Conservation (phyloP, 2,113 vertebrate genomes). For the human region DNA sequence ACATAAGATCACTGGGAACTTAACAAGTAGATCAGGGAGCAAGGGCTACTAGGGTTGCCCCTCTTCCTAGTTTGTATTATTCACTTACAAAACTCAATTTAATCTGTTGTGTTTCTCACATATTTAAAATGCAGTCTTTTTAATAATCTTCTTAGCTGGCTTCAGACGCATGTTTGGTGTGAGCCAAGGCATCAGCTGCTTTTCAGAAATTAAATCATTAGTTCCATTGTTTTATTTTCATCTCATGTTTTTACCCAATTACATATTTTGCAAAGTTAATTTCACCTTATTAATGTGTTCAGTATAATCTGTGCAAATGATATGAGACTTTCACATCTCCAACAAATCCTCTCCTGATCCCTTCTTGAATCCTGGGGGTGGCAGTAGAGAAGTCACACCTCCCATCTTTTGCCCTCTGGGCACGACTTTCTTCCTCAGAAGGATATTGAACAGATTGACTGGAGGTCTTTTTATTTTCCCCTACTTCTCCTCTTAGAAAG, state of each 20-base stretch:
- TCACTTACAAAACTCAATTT: slow-evolving; percentile 50
- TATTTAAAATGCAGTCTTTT: slow-evolving; percentile 33
- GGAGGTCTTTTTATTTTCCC: neutral
- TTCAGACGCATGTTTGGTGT: slow-evolving; percentile 2
- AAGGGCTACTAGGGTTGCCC: neutral
- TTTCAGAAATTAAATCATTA: slow-evolving; percentile 69
- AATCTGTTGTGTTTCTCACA: slow-evolving; percentile 11
- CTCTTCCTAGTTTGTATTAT: neutral
- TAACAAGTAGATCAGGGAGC: slow-evolving; percentile 33
- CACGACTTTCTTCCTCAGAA: neutral
- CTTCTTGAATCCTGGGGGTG: neutral
- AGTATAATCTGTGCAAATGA: neutral
- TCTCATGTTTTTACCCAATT: slow-evolving; percentile 52
- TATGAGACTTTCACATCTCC: neutral
- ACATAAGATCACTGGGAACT: slow-evolving; percentile 16
- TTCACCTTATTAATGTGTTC: slow-evolving; percentile 69
- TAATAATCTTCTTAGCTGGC: slow-evolving; percentile 40
- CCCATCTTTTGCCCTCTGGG: neutral
- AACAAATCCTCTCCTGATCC: neutral
- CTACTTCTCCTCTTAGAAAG: slow-evolving; percentile 39
- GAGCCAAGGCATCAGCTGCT: slow-evolving; percentile 64
- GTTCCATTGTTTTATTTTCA: slow-evolving; percentile 62
- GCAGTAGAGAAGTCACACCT: neutral
- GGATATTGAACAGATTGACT: neutral
- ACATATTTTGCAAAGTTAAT: slow-evolving; percentile 59